These are phyloP conservation scores for Axea sp. DNA, from an alignment of 2,888 invertebrate species.

Conservation along the genomic window DNA sequence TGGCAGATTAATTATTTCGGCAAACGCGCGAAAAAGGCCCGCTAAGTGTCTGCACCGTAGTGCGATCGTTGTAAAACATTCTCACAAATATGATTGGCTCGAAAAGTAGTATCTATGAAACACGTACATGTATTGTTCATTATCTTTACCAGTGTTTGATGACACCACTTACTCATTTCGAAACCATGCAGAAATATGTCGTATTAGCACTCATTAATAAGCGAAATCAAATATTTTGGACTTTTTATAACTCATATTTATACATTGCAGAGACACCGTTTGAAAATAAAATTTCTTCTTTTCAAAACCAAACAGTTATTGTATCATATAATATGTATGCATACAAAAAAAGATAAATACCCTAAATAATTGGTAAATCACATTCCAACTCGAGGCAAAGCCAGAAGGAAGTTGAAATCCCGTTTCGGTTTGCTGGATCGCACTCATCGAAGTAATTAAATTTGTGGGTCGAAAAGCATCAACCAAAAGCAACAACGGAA, in stretches of 20 bases:
- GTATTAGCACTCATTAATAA: slow-evolving; percentile 9
- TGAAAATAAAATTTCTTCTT: slow-evolving; percentile 1
- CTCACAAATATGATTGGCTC: neutral
- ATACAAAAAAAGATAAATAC: slow-evolving; percentile 25
- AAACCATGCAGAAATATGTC: slow-evolving; percentile 16
- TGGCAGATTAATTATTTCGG: too few species aligned
- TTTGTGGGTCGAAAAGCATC: too few species aligned
- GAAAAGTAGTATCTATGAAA: slow-evolving; percentile 9
- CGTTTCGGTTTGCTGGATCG: too few species aligned
- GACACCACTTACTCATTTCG: slow-evolving; percentile 20
- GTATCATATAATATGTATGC: slow-evolving; percentile 5
- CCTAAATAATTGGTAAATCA: slow-evolving; percentile 9
- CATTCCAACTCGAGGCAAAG: neutral
- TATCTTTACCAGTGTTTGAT: slow-evolving; percentile 25
- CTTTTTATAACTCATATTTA: slow-evolving; percentile 22
- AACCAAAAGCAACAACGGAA: too few species aligned
- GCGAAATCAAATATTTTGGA: slow-evolving; percentile 37
- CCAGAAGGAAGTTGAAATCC: too few species aligned
- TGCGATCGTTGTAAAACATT: neutral
- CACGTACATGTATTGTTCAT: slow-evolving; percentile 6
- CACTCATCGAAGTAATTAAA: too few species aligned
- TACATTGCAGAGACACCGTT: slow-evolving; percentile 1
- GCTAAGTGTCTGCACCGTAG: too few species aligned
- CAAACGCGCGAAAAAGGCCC: too few species aligned
- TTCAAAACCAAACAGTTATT: slow-evolving; percentile 1